Evolutionary conservation across 2,797 vertebrate species (phyloP), one percentile per base, ranked within the genome.

Genomic region (Acanthurus lineatus): DNA sequence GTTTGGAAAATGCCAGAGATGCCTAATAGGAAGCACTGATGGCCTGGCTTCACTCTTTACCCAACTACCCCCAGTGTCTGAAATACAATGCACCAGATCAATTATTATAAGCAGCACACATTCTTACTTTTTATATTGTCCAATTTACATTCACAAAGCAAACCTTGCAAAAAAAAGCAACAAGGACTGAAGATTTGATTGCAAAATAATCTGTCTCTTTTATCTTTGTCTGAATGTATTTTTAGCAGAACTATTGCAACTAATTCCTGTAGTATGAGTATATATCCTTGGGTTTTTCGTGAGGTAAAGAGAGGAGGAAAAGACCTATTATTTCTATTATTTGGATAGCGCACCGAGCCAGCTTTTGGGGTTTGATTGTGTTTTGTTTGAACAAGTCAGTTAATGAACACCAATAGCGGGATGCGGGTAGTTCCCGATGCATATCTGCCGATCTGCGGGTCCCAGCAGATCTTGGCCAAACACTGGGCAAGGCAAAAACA

Each of bases 371-470:
- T 95, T 94, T 95, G 95, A 96, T 95, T 96, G 89, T 94, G 92
- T 95, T 95, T 94, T 95, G 94, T 95, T 96, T 95, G 91, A 95
- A 94, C 93, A 92, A 91, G 93, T 93, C 89, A 85, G 84, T 94
- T 94, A 96, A 97, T 97, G 97, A 97, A 97, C 95, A 89, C 93
- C 92, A 95, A 95, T 94, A 92, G 83, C 70, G 81, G 93, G 90
- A 94, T 84, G 91, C 88, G 90, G 95, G 91, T 90, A 87, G 93
- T 90, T 91, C 92, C 91, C 79, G 92, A 92, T 88, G 94, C 95
- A 95, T 95, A 96, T 91, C 89, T 95, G 91, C 85, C 87, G 79
- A 92, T 95, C 90, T 91, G 53, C 76, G 76, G 78, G 83, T 97
- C 96, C 96, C 96, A 89, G 78, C 81, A 96, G 95, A 94, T 86